These are phyloP conservation scores for Protobothrops mucrosquamatus DNA, from an alignment of 2,113 vertebrate genomes.

Conservation along the genomic window DNA sequence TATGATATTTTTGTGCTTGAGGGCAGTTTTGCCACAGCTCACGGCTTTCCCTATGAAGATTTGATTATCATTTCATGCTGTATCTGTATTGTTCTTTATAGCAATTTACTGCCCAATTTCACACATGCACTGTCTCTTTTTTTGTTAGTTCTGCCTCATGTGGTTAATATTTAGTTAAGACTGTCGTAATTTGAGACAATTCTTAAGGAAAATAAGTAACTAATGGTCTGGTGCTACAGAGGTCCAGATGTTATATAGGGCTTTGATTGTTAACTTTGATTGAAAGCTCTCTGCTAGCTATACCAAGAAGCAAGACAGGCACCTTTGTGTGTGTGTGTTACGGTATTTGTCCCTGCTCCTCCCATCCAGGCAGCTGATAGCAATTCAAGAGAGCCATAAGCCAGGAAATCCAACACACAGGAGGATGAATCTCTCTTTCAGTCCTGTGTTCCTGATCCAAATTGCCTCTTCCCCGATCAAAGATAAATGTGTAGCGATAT, in stretches of 20 bases:
- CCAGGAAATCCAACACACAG: not conserved
- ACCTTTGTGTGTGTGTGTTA: not conserved
- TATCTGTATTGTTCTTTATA: not conserved
- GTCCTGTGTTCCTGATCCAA: not conserved
- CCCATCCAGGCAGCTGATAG: not conserved
- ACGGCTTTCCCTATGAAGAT: constrained; percentile 15
- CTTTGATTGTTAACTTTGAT: not conserved
- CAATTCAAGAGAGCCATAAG: not conserved
- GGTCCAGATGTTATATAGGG: not conserved
- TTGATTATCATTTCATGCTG: not conserved
- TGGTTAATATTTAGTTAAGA: not conserved
- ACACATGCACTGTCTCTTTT: not conserved
- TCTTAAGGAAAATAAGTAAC: not conserved
- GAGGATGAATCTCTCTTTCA: not conserved
- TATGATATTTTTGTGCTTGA: not conserved
- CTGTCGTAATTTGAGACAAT: not conserved
- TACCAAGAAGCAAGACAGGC: not conserved
- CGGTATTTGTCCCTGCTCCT: not conserved
- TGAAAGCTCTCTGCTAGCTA: not conserved
- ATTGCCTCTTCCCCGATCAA: not conserved
- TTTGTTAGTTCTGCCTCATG: not conserved
- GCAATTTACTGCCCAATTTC: not conserved
- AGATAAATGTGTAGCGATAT: not conserved
- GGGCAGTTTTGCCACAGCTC: constrained; percentile 26
- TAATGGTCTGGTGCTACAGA: not conserved